Conservation (phyloP, 1,140 invertebrate genomes). For the Neodiprion pinetum region DNA sequence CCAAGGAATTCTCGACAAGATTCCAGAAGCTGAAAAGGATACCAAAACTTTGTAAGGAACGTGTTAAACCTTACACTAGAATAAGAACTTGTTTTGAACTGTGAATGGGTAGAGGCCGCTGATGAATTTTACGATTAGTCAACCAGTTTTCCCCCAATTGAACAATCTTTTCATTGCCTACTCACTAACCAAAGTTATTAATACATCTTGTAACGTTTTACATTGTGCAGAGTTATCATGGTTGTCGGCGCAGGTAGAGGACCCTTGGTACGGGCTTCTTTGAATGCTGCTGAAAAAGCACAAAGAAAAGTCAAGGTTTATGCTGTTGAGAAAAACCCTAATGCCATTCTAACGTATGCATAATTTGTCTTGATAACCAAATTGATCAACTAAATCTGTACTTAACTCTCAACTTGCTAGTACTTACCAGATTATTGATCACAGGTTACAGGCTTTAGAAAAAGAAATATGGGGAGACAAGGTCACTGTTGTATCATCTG, state of each 20-base stretch:
- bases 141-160: neutral
- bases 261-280: constrained; percentile 84
- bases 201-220: constrained; percentile 15
- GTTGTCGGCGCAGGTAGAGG: constrained; percentile 96
- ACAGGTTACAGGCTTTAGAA: constrained; percentile 76
- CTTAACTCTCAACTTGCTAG: constrained; percentile 15
- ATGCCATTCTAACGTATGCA: constrained; percentile 87
- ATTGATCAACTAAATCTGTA: constrained; percentile 1
- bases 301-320: constrained; percentile 76
- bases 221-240: constrained; percentile 75
- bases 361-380: constrained; percentile 16
- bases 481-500: constrained; percentile 80
- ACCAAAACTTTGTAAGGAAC: constrained; percentile 54
- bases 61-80: no score
- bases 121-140: neutral
- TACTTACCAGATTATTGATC: constrained; percentile 12
- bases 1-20: constrained; percentile 71
- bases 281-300: constrained; percentile 80
- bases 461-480: constrained; percentile 82
- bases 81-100: no score
- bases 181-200: neutral
- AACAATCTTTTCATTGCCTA: constrained; percentile 11
- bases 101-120: no score
- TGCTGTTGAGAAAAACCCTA: constrained; percentile 98
- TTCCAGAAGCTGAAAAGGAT: constrained; percentile 37